Evolutionary conservation across 1,140 invertebrate genomes (phyloP).

Genomic region (Drosophila persimilis): DNA sequence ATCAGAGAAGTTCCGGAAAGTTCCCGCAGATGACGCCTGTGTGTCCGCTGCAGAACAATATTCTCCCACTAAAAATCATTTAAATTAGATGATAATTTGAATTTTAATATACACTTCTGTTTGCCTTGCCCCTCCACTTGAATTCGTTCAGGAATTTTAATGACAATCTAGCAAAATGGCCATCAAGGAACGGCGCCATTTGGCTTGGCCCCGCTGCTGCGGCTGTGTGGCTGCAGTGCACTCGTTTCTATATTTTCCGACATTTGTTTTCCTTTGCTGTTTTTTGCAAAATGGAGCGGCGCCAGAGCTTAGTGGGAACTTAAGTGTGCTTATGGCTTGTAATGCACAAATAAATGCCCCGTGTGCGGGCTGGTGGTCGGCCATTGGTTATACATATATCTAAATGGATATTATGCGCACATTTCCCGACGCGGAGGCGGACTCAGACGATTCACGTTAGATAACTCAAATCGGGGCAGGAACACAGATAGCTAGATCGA

Average conservation of each 20-base stretch:
- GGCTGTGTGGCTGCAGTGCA: constrained; percentile 9
- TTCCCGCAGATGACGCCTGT: no score
- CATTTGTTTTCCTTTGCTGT: constrained; percentile 18
- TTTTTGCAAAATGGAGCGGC: constrained; percentile 77
- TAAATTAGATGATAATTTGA: no score
- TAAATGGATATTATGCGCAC: constrained; percentile 76
- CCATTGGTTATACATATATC: constrained; percentile 65
- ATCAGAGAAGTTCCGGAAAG: no score
- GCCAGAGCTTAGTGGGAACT: constrained; percentile 74
- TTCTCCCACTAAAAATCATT: no score
- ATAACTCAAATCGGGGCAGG: constrained; percentile 62
- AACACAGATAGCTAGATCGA: constrained; percentile 68
- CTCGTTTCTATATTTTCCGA: constrained; percentile 30
- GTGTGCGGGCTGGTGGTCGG: constrained; percentile 27
- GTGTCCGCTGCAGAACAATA: no score
- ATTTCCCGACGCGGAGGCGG: constrained; percentile 26
- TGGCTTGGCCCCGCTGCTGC: constrained; percentile 21
- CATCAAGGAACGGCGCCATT: constrained; percentile 55
- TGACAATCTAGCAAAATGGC: constrained; percentile 24
- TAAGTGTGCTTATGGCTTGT: constrained; percentile 73
- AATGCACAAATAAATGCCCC: constrained; percentile 74
- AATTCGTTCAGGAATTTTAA: not conserved
- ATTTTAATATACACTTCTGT: no score
- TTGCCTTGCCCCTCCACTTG: no score
- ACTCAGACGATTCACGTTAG: constrained; percentile 28